Percentiles rank a stretch among this genome's conserved stretches.
phyloP scores from a whole-genome alignment of 1,140 invertebrate genomes.

The Pentalonia nigronervosa region DNA sequence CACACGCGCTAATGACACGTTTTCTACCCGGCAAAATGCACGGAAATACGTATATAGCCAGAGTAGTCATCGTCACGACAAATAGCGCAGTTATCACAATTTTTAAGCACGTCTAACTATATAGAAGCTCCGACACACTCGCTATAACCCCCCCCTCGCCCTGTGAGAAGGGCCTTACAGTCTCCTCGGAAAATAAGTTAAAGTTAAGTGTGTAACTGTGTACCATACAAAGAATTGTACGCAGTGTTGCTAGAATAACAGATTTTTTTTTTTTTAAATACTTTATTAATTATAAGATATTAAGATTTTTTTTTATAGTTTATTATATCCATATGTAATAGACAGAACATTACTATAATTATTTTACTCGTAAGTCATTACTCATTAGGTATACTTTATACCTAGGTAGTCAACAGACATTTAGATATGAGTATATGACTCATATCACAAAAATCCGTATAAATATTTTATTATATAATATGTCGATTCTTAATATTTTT shows the following conservation, averaged over 20 bases:
- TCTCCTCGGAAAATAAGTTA: not conserved
- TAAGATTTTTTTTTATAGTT: too few species aligned
- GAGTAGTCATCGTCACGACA: not conserved
- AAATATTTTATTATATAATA: not conserved
- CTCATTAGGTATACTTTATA: too few species aligned
- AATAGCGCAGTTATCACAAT: not conserved
- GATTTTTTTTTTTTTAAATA: too few species aligned
- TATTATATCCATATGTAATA: too few species aligned
- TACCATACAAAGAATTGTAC: too few species aligned
- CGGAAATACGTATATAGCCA: not conserved
- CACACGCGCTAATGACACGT: conserved; percentile 11
- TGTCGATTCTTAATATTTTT: not conserved
- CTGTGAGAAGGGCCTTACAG: not conserved
- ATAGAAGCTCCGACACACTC: not conserved
- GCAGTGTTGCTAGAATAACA: too few species aligned
- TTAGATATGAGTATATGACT: not conserved
- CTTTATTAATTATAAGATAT: too few species aligned
- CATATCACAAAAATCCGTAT: not conserved
- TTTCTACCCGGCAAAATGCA: not conserved
- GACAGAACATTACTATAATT: too few species aligned
- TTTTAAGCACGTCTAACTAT: not conserved
- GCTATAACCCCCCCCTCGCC: too few species aligned
- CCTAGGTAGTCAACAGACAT: too few species aligned
- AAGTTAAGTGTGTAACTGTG: too few species aligned
- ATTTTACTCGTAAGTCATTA: too few species aligned